These are phyloP conservation scores for Intellagama lesueurii DNA, from an alignment of 2,797 vertebrate species.

Conservation along the genomic window DNA sequence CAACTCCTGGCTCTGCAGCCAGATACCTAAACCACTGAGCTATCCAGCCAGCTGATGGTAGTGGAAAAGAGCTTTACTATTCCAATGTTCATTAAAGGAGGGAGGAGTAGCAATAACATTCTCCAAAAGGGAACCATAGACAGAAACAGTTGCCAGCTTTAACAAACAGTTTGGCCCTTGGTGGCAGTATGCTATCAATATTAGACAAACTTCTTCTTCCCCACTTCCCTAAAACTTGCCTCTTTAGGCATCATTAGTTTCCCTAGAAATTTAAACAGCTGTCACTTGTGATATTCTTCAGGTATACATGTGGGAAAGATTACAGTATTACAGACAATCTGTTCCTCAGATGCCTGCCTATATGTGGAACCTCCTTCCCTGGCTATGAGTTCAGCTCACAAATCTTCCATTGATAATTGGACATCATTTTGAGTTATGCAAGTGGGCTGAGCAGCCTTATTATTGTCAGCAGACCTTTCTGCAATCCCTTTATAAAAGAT, in stretches of 20 bases:
- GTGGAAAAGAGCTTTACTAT: slow-evolving; percentile 67
- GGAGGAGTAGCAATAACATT: slow-evolving; percentile 71
- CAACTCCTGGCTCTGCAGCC: too few species aligned
- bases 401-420: slow-evolving; percentile 84
- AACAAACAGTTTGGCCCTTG: slow-evolving; percentile 80
- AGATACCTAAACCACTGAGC: not conserved
- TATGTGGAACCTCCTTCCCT: slow-evolving; percentile 77
- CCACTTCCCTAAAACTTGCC: slow-evolving; percentile 76
- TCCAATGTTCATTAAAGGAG: not conserved
- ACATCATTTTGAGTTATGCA: slow-evolving; percentile 75
- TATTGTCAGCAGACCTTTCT: slow-evolving; percentile 79
- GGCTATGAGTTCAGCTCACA: slow-evolving; percentile 58
- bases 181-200: slow-evolving; percentile 78
- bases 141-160: slow-evolving; percentile 76
- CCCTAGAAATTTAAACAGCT: slow-evolving; percentile 85
- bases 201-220: slow-evolving; percentile 67
- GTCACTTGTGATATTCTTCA: slow-evolving; percentile 86
- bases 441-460: slow-evolving; percentile 77
- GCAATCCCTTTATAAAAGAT: slow-evolving; percentile 66
- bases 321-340: slow-evolving; percentile 81
- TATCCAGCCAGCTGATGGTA: slow-evolving; percentile 19
- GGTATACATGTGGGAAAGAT: slow-evolving; percentile 87
- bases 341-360: slow-evolving; percentile 80
- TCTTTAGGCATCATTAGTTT: slow-evolving; percentile 86
- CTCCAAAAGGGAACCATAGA: slow-evolving; percentile 71